Percentiles rank a stretch among this genome's conserved stretches.
phyloP scores from a whole-genome alignment of 2,797 vertebrate species.

The Phrynocephalus guinanensis region DNA sequence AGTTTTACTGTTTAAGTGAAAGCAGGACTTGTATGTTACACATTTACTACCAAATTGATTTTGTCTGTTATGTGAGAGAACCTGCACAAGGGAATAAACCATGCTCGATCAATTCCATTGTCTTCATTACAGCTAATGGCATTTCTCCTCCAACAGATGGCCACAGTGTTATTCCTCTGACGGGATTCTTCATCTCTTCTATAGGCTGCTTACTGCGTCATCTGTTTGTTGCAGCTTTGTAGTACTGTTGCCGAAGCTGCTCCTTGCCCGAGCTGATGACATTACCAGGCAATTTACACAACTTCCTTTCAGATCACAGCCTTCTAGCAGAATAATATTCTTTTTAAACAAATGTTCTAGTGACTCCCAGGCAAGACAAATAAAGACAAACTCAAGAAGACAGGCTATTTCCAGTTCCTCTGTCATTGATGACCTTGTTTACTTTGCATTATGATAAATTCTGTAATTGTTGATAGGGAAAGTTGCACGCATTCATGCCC shows the following conservation, averaged over 20 bases:
- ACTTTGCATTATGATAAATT: slow-evolving; percentile 71
- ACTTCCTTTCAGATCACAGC: slow-evolving; percentile 56
- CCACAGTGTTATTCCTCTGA: slow-evolving; percentile 60
- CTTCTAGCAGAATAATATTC: slow-evolving; percentile 44
- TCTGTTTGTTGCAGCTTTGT: slow-evolving; percentile 63
- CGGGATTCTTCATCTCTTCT: slow-evolving; percentile 50
- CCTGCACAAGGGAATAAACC: slow-evolving; percentile 63
- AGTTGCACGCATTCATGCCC: slow-evolving; percentile 55
- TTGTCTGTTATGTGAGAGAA: slow-evolving; percentile 32
- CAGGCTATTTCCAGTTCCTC: slow-evolving; percentile 41
- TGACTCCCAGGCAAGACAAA: slow-evolving; percentile 45
- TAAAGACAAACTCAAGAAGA: slow-evolving; percentile 36
- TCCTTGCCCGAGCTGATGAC: slow-evolving; percentile 59
- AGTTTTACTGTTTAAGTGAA: not conserved
- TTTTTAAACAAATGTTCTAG: slow-evolving; percentile 46
- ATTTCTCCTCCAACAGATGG: slow-evolving; percentile 76
- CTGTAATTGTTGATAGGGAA: slow-evolving; percentile 70
- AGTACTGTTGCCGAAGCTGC: slow-evolving; percentile 52
- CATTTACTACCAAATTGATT: slow-evolving; percentile 57
- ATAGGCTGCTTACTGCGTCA: slow-evolving; percentile 49
- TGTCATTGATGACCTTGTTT: slow-evolving; percentile 67
- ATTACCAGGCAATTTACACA: slow-evolving; percentile 61
- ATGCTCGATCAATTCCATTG: slow-evolving; percentile 71
- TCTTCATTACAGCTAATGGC: slow-evolving; percentile 62
- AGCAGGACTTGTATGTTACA: not conserved